Conservation (phyloP, 2,888 invertebrate genomes). For the Callinectes sapidus region DNA sequence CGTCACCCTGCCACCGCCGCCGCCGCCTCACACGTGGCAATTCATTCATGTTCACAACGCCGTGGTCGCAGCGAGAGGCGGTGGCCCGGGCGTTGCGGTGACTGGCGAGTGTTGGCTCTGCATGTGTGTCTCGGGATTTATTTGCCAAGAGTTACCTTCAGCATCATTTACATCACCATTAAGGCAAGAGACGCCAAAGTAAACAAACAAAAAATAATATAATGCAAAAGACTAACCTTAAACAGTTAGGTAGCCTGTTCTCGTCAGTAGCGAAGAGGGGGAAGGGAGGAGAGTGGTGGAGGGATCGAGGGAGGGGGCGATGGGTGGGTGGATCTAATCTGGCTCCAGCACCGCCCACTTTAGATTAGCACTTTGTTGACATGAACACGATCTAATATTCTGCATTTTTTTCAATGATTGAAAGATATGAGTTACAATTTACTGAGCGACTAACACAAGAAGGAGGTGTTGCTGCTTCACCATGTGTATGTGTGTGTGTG, state of each 20-base stretch:
- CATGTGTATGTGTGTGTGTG: neutral
- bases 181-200: neutral
- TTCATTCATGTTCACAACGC: neutral
- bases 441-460: neutral
- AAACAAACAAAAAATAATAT: neutral
- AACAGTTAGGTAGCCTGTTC: neutral
- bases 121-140: neutral
- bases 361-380: conserved; percentile 8
- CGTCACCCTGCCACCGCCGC: neutral
- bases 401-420: neutral
- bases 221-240: neutral
- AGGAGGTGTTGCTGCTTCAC: neutral
- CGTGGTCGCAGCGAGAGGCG: neutral
- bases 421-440: neutral
- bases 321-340: conserved; percentile 28
- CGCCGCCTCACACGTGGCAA: neutral
- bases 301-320: neutral
- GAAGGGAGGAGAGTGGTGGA: neutral
- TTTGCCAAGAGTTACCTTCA: neutral
- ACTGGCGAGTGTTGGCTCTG: neutral
- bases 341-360: conserved; percentile 9
- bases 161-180: neutral
- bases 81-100: neutral
- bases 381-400: conserved; percentile 1
- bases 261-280: neutral